These are phyloP conservation scores for Drosophila pegasa DNA, from an alignment of 2,888 invertebrate genomes.

Conservation along the genomic window DNA sequence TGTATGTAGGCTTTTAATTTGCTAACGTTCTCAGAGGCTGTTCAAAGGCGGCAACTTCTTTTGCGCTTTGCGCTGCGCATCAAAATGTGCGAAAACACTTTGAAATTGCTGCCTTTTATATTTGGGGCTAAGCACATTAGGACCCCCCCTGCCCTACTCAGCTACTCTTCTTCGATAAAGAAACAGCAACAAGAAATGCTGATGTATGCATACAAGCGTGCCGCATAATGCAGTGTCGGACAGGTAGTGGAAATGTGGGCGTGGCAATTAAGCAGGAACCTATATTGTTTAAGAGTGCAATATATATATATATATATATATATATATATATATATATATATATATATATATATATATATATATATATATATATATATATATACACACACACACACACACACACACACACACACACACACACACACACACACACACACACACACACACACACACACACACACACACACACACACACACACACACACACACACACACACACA, in stretches of 20 bases:
- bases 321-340: too few species aligned
- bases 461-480: too few species aligned
- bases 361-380: too few species aligned
- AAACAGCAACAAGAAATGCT: conserved; percentile 20
- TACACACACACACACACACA: too few species aligned
- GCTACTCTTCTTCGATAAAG: not conserved
- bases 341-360: too few species aligned
- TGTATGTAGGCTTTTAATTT: conserved; percentile 39
- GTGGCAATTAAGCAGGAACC: conserved; percentile 64
- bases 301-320: too few species aligned
- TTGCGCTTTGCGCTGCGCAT: conserved; percentile 28
- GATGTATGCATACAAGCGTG: conserved; percentile 71
- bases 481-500: too few species aligned
- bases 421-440: too few species aligned
- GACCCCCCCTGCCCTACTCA: conserved; percentile 9
- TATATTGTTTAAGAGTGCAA: conserved; percentile 43
- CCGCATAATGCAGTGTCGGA: conserved; percentile 29
- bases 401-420: too few species aligned
- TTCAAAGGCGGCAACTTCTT: conserved; percentile 18
- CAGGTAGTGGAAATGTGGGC: conserved; percentile 45
- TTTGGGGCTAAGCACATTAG: conserved; percentile 53
- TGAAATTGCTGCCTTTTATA: conserved; percentile 45
- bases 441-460: too few species aligned
- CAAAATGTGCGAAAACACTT: conserved; percentile 46
- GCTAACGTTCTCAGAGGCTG: conserved; percentile 17